These are phyloP conservation scores for Falco novaeseelandiae DNA, from an alignment of 2,797 vertebrate species.

Conservation along the genomic window DNA sequence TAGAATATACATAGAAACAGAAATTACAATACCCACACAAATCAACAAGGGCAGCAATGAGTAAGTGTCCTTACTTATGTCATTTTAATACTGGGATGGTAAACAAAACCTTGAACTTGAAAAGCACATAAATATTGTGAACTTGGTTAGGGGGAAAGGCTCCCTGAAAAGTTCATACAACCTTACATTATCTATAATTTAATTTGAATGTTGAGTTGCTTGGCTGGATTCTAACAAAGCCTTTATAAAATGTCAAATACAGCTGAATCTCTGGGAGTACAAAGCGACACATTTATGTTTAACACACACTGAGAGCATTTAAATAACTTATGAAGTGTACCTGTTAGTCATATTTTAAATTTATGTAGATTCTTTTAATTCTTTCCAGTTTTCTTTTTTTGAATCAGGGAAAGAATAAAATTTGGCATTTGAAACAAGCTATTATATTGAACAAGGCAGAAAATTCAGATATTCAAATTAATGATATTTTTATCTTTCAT, in stretches of 20 bases:
- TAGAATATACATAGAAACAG: background rate
- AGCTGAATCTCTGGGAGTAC: background rate
- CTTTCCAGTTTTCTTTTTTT: background rate
- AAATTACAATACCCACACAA: background rate
- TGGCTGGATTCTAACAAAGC: slow-evolving; percentile 13
- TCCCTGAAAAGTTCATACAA: background rate
- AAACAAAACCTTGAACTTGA: background rate
- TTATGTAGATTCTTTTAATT: background rate
- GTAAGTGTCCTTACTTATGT: background rate
- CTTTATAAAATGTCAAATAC: background rate
- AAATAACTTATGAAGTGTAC: background rate
- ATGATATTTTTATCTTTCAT: background rate
- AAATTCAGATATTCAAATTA: background rate
- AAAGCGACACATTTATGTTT: background rate
- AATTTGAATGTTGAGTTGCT: background rate
- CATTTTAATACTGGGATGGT: background rate
- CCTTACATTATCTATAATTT: background rate
- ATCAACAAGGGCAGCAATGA: background rate
- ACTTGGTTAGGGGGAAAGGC: background rate
- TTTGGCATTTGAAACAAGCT: background rate
- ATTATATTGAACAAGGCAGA: background rate
- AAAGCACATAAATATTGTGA: background rate
- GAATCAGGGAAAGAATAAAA: background rate
- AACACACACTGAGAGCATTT: background rate
- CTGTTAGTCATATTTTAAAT: background rate